phyloP scores from a whole-genome alignment of 23 tunicate genomes.

The Phallusia fumigata region DNA sequence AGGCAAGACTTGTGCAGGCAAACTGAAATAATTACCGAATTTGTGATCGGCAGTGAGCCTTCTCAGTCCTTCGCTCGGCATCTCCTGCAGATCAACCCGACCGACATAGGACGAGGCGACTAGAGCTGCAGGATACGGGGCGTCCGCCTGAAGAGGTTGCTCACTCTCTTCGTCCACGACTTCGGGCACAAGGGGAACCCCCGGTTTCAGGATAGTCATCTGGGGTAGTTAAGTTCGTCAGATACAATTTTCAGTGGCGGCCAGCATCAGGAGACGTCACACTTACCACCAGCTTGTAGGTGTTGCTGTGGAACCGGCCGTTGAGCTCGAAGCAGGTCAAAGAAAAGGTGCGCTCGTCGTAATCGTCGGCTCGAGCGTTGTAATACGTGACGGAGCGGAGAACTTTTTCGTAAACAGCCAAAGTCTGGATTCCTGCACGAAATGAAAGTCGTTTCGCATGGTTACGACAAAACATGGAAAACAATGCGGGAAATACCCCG shows the following conservation, averaged over 20 bases:
- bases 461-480: neutral
- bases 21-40: neutral
- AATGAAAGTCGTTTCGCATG: neutral
- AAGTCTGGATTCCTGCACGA: slow-evolving; percentile 11
- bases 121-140: neutral
- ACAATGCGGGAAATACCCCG: slow-evolving; percentile 30
- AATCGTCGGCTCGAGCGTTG: neutral
- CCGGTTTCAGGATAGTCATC: neutral
- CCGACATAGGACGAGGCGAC: neutral
- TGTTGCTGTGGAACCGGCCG: slow-evolving; percentile 44
- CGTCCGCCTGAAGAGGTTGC: slow-evolving; percentile 4
- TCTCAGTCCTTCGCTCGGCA: neutral
- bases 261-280: neutral
- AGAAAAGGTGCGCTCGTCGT: slow-evolving; percentile 12
- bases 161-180: neutral
- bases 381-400: slow-evolving; percentile 21
- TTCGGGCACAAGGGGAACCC: neutral
- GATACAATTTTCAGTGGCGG: neutral
- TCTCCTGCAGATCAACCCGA: neutral
- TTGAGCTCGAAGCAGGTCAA: slow-evolving; percentile 20
- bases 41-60: neutral
- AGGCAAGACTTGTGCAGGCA: neutral
- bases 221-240: neutral
- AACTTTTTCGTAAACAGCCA: slow-evolving; percentile 20
- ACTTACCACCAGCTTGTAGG: slow-evolving; percentile 21